A percentile compares a stretch with the other conserved stretches of the same genome.
Evolutionary conservation across 2,113 vertebrate species (phyloP).

Genomic region (Mastomys natalensis): DNA sequence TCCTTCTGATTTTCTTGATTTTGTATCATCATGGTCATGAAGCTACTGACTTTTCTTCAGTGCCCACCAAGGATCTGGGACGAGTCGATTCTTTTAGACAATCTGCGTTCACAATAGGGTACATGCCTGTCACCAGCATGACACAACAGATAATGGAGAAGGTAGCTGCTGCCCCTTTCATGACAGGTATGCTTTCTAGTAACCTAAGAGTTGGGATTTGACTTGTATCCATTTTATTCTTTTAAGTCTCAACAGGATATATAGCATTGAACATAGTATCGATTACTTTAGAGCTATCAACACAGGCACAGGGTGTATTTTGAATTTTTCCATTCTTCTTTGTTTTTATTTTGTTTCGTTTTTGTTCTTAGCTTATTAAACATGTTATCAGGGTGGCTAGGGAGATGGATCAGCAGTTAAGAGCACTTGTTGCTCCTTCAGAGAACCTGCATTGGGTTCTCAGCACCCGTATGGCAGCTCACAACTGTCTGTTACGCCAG

Average conservation of each 20-base stretch:
- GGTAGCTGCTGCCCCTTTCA: constrained; percentile 66
- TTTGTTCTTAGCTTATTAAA: background rate
- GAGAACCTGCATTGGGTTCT: background rate
- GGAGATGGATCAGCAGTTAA: background rate
- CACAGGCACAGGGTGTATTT: background rate
- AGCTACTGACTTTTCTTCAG: fast-evolving
- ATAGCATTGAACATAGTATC: background rate
- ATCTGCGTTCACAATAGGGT: background rate
- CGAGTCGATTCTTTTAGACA: constrained; percentile 54
- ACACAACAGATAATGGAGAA: constrained; percentile 80
- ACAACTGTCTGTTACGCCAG: background rate
- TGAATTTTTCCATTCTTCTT: background rate
- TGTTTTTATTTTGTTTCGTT: too few relatives aligned
- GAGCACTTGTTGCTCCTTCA: background rate
- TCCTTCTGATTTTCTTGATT: constrained; percentile 64
- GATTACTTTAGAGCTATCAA: background rate
- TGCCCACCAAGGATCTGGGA: constrained; percentile 62
- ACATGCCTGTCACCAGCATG: constrained; percentile 66
- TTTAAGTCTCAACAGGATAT: fast-evolving
- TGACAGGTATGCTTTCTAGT: constrained; percentile 65
- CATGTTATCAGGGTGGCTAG: background rate
- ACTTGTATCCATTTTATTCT: background rate
- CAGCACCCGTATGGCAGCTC: background rate
- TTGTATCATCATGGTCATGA: fast-evolving
- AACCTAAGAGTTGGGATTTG: background rate